These are phyloP conservation scores for Holothuria leucospilota DNA, from an alignment of 53 echinoderm and acorn worm species.

Conservation along the genomic window DNA sequence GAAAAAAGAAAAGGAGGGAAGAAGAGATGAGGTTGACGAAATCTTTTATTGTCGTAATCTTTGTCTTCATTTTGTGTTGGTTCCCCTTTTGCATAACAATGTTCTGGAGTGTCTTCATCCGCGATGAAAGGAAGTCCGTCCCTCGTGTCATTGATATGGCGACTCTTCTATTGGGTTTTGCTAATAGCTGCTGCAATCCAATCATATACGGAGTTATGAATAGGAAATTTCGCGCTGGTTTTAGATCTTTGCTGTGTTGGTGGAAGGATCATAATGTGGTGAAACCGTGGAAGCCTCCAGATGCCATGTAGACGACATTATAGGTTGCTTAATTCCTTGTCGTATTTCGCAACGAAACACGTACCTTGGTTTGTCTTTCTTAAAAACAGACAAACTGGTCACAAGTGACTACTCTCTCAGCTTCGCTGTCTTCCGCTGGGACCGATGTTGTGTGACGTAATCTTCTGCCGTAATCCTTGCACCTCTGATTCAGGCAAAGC, in stretches of 20 bases:
- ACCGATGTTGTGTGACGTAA: too few relatives aligned
- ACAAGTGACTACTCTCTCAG: too few relatives aligned
- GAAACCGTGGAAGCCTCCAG: slow-evolving; percentile 43
- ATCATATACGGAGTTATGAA: slow-evolving; percentile 98
- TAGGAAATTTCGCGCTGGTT: slow-evolving; percentile 85
- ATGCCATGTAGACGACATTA: not conserved
- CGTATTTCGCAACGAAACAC: too few relatives aligned
- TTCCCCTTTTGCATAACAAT: slow-evolving; percentile 96
- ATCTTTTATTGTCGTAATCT: slow-evolving; percentile 92
- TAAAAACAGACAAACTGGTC: too few relatives aligned
- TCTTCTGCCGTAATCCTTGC: too few relatives aligned
- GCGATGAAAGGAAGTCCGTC: slow-evolving; percentile 52
- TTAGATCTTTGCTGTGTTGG: slow-evolving; percentile 70
- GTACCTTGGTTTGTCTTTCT: too few relatives aligned
- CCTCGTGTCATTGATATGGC: slow-evolving; percentile 81
- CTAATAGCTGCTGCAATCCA: slow-evolving; percentile 98
- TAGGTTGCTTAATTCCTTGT: not conserved
- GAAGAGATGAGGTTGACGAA: slow-evolving; percentile 93
- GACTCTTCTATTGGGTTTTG: slow-evolving; percentile 83
- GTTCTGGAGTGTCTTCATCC: slow-evolving; percentile 91
- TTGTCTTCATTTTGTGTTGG: slow-evolving; percentile 90
- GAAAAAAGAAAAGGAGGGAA: slow-evolving; percentile 74
- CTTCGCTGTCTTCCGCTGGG: too few relatives aligned
- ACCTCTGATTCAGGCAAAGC: too few relatives aligned
- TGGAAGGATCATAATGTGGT: slow-evolving; percentile 54